Evolutionary conservation across 2,113 vertebrate genomes (phyloP).

Genomic region (Myiagra hebetior): DNA sequence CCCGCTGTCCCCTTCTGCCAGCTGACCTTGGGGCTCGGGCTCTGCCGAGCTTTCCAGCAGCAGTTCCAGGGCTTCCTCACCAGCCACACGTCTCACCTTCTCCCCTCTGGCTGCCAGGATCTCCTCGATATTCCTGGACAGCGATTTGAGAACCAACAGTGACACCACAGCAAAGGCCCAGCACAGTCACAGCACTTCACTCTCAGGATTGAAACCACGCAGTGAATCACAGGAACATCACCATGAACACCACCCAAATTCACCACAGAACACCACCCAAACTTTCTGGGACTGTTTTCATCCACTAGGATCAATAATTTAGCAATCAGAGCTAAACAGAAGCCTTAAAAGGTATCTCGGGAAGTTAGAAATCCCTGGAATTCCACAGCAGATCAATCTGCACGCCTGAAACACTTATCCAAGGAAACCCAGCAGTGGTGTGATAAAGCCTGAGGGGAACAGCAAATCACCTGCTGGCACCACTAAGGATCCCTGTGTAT

Average conservation of each 20-base stretch:
- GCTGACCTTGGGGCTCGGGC: not conserved
- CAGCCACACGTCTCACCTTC: slow-evolving; percentile 75
- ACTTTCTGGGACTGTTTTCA: not conserved
- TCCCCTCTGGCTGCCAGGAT: slow-evolving; percentile 93
- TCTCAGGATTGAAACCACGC: fast-evolving
- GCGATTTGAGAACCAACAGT: not conserved
- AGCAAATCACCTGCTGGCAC: not conserved
- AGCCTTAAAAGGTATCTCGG: not conserved
- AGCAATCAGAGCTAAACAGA: not conserved
- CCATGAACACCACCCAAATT: not conserved
- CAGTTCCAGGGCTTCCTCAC: slow-evolving; percentile 79
- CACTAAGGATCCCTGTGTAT: fast-evolving
- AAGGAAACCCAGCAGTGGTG: too few relatives aligned
- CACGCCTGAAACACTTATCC: too few relatives aligned
- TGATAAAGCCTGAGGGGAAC: not conserved
- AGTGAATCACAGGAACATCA: fast-evolving
- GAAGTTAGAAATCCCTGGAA: not conserved
- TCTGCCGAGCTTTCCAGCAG: slow-evolving; percentile 44
- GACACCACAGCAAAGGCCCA: not conserved
- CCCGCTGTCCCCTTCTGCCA: not conserved
- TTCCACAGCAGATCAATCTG: not conserved
- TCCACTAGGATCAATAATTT: not conserved
- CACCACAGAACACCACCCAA: not conserved
- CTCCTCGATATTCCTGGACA: slow-evolving; percentile 90
- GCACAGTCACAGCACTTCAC: fast-evolving